Base-by-base conservation (phyloP, 2,888 invertebrate genomes). In the Rhaphigaster nebulosa region DNA sequence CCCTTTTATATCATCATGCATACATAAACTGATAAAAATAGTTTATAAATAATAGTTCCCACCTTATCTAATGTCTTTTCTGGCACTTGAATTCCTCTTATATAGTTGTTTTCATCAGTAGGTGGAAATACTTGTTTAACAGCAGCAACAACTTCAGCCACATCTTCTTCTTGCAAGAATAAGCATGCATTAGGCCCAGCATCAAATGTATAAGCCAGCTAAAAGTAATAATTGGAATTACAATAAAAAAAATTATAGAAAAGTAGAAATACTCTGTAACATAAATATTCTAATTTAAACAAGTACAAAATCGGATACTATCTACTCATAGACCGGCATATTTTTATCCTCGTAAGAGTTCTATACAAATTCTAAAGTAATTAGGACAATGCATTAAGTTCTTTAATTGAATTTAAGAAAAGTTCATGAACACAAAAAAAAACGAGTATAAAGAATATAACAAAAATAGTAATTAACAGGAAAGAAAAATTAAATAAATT, bases 181-280 rank as follows among this genome's bases (percentile, higher is more conserved):
- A 99, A 94, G 93, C 98, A 98, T 10, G 98, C 98, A 95, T 99
- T 99, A 88, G 99, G 97, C 12, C 99, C 99, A 90, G 99, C 99
- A 95, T 99, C 99, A 95, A 98, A 99, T 29, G 99, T 99, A 93
- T 99, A 99, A 0, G 98, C 98, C 15, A 98, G 95, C 96, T 96
- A 93, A 89, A 94, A 93, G 76, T 84, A 89, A 88, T 76, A 38
- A 29, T 38, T 70, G 1, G 45, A 87, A 38, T 29, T 29, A 65
- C 15, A 29, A n/a, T 23, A 10, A 60, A 60, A 29, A 13, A 87
- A 34, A 13, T 80, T 4, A 13, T 4, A 15, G 13, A n/a, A 29
- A 65, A 65, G n/a, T 29, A 65, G 4, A 6, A 45, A 13, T 90
- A 50, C 8, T 52, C 52, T 52, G 10, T 15, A 34, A 76, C 38